A percentile compares a stretch with the other conserved stretches of the same genome.
phyloP scores from a whole-genome alignment of 1,140 invertebrate species.

The Drosophila rufa region DNA sequence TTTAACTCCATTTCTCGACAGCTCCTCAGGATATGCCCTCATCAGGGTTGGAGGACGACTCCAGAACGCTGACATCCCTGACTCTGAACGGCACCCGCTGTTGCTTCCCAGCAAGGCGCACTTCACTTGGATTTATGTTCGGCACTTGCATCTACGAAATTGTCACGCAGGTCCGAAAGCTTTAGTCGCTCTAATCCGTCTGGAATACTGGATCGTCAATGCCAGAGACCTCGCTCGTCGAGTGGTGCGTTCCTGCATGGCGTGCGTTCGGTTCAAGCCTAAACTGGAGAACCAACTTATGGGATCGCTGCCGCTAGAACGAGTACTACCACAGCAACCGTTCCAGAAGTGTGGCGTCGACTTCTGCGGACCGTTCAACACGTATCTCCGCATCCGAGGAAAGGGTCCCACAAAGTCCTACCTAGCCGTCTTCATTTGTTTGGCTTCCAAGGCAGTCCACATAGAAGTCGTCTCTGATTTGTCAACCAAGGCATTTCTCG shows the following conservation, averaged over 20 bases:
- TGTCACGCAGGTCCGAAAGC: background rate
- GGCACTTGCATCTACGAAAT: background rate
- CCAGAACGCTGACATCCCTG: too few species aligned
- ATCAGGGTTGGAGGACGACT: too few species aligned
- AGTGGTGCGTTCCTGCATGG: background rate
- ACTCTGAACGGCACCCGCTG: too few species aligned
- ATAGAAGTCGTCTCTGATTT: slow-evolving; percentile 4
- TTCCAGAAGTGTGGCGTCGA: too few species aligned
- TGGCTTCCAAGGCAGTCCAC: background rate
- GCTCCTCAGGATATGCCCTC: too few species aligned
- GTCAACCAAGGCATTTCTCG: background rate
- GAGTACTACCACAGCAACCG: too few species aligned
- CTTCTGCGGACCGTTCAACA: background rate
- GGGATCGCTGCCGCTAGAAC: background rate
- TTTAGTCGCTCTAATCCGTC: background rate
- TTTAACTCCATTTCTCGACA: too few species aligned
- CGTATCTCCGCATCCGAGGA: background rate
- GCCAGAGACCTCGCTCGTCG: background rate
- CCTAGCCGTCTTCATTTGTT: background rate
- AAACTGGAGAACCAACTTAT: slow-evolving; percentile 1
- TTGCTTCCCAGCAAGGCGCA: background rate
- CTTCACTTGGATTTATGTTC: too few species aligned
- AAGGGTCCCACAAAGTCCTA: background rate
- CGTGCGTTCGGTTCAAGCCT: background rate
- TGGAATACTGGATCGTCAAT: background rate